Evolutionary conservation across 2,888 invertebrate species (phyloP), one percentile per base, ranked within the genome.

Genomic region (Tineola bisselliella): DNA sequence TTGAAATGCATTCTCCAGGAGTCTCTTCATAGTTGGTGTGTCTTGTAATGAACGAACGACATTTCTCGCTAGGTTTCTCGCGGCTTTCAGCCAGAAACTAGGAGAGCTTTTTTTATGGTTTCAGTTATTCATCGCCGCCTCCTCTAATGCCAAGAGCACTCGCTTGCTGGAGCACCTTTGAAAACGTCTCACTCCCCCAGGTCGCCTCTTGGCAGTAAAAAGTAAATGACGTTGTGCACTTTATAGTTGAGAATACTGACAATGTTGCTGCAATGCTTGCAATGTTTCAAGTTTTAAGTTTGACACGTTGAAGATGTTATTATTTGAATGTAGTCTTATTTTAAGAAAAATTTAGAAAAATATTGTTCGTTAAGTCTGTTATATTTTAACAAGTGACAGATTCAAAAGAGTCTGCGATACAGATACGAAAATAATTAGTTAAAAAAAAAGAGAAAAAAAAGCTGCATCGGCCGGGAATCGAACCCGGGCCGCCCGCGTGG

Each of bases 401-500:
- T 25, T 4, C 6, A 25, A 25, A 25, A n/a, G n/a, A n/a, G 6
- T 25, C 4, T 25, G 6, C 25, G 4, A 4, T 25, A 25, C 25
- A 25, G 4, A 6, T 25, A 25, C 25, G 25, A 5, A 44, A 44
- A 5, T 6, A 6, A 25, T 25, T 25, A 25, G 2, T 25, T 38
- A 38, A 38, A 38, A 38, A 38, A 38, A 12, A 59, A 59, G n/a
- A 18, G 43, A 65, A 73, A 77, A 71, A 67, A 61, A 10, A 0
- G 0, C 0, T 87, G 87, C 86, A 87, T 87, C 87, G 87, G 81
- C 87, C 87, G 87, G 87, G 87, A 87, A 88, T 87, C 87, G 87
- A 87, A 87, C 86, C 87, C 87, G 87, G 87, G 86, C 87, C 87
- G 86, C 87, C 87, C 87, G 86, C 87, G 87, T 87, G 86, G 87